Evolutionary conservation across 2,888 invertebrate genomes (phyloP).

Genomic region (Catonia carolina): DNA sequence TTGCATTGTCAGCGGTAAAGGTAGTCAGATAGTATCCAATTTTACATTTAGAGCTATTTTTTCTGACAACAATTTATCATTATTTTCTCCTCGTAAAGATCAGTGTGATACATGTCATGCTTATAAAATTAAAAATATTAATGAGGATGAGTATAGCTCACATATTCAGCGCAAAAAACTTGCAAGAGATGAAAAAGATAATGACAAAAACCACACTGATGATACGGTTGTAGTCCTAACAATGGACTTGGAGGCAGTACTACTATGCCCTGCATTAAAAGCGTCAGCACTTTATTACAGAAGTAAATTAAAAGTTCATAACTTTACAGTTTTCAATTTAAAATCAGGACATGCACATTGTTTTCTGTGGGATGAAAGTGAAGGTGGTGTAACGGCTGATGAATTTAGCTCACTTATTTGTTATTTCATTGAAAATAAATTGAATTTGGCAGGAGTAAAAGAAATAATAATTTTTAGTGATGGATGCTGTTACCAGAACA

Average conservation of each 20-base stretch:
- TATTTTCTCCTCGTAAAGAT: constrained; percentile 7
- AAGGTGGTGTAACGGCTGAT: neutral
- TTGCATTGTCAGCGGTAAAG: neutral
- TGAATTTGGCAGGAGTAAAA: neutral
- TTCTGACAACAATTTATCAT: neutral
- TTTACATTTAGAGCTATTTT: constrained; percentile 4
- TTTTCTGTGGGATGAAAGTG: neutral
- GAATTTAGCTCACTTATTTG: constrained; percentile 10
- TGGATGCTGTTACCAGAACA: constrained; percentile 13
- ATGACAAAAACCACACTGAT: constrained; percentile 5
- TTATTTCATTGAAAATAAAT: constrained; percentile 13
- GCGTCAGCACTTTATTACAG: constrained; percentile 1
- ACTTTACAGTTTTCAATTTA: neutral
- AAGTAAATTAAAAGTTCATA: neutral
- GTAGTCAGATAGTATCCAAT: neutral
- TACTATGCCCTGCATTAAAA: constrained; percentile 1
- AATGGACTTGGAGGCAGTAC: neutral
- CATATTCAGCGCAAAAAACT: neutral
- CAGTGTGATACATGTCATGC: constrained; percentile 12
- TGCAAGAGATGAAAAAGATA: constrained; percentile 10
- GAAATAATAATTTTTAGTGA: constrained; percentile 13
- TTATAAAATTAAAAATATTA: neutral
- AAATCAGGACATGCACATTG: neutral
- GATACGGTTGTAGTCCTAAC: neutral
- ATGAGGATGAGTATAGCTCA: neutral